Evolutionary conservation across 2,113 vertebrate genomes (phyloP), one percentile per base, ranked within the genome.

Genomic region (Saiga tatarica): DNA sequence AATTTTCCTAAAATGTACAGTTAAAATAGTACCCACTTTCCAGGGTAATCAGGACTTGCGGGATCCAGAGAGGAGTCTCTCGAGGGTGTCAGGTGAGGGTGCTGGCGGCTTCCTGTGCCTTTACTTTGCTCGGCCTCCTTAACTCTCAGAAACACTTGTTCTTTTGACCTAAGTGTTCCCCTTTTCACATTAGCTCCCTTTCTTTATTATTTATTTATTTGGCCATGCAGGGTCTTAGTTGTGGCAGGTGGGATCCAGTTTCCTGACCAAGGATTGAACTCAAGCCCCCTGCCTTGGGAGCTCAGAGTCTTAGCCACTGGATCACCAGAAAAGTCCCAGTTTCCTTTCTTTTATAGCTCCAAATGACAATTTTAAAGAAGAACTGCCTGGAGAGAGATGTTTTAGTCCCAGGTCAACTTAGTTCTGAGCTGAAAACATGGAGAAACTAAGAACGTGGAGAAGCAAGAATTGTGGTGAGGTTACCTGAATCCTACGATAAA

Each of bases 351-450:
- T n/a, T 81, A 74, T 53, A 91, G 55, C 83, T 83, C 36, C 26
- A 94, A 87, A 95, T 62, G 42, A 30, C 57, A 26, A 25, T 57
- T 45, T 88, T 88, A 45, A 92, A 95, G 36, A 78, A 74, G 47
- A 67, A 83, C 3, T 21, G 30, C 17, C 7, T 23, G 39, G 14
- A 64, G 19, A 89, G n/a, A 50, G 42, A 33, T 23, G 30, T 59
- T 78, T 89, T 28, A 71, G 42, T n/a, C 26, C 78, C 45, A 4
- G 14, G 79, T 67, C 71, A 82, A 53, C 8, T 62, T 87, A 81
- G 15, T 53, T 59, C 17, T 78, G 62, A 60, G 26, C 3, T 57
- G 62, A 74, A 71, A 89, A 74, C 28, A 33, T 0, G 11, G n/a
- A 45, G 81, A 14, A 82, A 86, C 52, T 14, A 53, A 83, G 39